Base-by-base conservation (phyloP, 2,888 invertebrate genomes). In the Drosophila borborema region DNA sequence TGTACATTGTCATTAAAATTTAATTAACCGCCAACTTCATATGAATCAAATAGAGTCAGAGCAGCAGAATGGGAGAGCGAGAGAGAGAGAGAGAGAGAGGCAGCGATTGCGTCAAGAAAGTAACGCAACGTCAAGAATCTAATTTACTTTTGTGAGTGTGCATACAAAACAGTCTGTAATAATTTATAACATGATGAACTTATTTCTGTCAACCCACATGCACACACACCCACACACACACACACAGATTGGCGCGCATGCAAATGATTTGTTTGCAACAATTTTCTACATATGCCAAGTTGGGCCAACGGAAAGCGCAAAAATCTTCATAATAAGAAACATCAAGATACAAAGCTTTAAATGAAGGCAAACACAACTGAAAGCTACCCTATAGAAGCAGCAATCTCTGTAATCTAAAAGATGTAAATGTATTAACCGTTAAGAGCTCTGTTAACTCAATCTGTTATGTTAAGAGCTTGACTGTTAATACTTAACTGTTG, bases 181-280 rank as follows among this genome's bases (percentile, higher is more conserved):
- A 86, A 89, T 90, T 89, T 81, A 85, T 78, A 54, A 74, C 64
- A 74, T 78, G 86, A 80, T 80, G 72, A 89, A 80, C 81, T 75
- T 90, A 81, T 76, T 67, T 69, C 72, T 68, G 43, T 43, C 54
- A 51, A 49, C 63, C 43, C 38, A 48, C 23, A 18, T 46, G 38
- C 51, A 14, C 38, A 14, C 38, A 5, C 28, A 28, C 28, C 5
- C 28, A 28, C 28, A 28, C 28, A 9, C 38, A 14, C 2, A 16
- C 16, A 16, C 16, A 40, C 41, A 36, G 23, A 10, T 40, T 31
- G 38, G 4, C 38, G 34, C 62, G 36, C 54, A 81, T 73, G 65
- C 60, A 80, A 79, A 82, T 85, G 23, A 71, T 63, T 51, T 62
- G 62, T 65, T 64, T 46, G 43, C 46, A 43, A 45, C 38, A 40